A percentile compares a stretch with the other conserved stretches of the same genome.
phyloP scores from a whole-genome alignment of 2,797 vertebrate genomes.

The Macrochelys suwanniensis region DNA sequence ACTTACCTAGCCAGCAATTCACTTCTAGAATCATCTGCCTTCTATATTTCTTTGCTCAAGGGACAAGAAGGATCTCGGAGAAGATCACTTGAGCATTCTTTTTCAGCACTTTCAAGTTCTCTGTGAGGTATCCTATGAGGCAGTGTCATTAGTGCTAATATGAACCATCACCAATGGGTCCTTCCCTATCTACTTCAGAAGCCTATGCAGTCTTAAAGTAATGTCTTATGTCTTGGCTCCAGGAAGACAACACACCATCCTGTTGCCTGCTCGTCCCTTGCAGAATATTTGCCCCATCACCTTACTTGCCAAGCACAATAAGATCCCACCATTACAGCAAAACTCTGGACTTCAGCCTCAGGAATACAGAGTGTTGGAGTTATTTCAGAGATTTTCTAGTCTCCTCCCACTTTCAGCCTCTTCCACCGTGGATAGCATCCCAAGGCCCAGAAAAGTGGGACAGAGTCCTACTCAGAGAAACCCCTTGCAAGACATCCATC shows the following conservation, averaged over 20 bases:
- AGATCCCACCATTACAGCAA: not conserved
- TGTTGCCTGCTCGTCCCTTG: not conserved
- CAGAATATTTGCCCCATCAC: not conserved
- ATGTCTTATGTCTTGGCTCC: not conserved
- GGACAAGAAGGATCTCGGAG: not conserved
- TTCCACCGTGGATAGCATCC: not conserved
- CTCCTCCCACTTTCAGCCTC: not conserved
- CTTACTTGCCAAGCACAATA: not conserved
- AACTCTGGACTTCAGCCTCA: not conserved
- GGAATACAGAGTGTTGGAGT: not conserved
- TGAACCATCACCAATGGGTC: not conserved
- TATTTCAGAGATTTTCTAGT: not conserved
- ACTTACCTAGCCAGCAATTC: not conserved
- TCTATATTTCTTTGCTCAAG: not conserved
- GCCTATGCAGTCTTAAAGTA: not conserved
- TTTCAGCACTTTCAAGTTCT: not conserved
- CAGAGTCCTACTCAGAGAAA: not conserved
- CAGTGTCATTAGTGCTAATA: not conserved
- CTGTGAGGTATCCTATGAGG: not conserved
- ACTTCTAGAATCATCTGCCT: not conserved
- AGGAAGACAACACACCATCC: not conserved
- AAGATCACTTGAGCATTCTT: not conserved
- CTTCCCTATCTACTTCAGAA: not conserved
- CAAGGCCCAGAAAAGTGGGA: not conserved
- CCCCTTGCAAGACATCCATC: not conserved